Base-by-base conservation (phyloP, 2,113 vertebrate species). In the Mus pahari region DNA sequence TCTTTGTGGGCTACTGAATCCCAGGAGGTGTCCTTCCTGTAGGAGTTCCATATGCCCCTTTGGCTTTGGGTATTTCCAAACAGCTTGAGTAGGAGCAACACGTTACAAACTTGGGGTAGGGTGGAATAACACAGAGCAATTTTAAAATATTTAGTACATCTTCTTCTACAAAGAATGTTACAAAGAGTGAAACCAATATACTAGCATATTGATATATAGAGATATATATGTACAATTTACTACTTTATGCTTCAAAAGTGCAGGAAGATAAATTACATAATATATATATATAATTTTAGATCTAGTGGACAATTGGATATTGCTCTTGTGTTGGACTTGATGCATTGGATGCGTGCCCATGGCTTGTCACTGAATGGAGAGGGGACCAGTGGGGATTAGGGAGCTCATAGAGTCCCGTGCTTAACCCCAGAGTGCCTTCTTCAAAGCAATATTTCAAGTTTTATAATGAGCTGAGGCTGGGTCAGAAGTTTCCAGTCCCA, bases 301-400 rank as follows among this genome's bases (percentile, higher is more conserved):
- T 94, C 96, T 79, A 98, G 36, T 97, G 97, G 90, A 98, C 97
- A 79, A 97, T 93, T 94, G 95, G 95, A 92, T 98, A 98, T 98
- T 98, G 98, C 98, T 98, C 98, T 96, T 95, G 3, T 98, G 96
- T 95, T 97, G 98, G 97, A 96, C 98, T 98, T 98, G 98, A 97
- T 97, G 97, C 96, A 93, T 97, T 89, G 94, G 94, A 97, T 98
- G 98, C 98, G 97, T 98, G 98, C 96, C 95, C 94, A 97, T 98
- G 98, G 98, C 98, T 98, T 98, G 96, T 97, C 81, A 96, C 82
- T 93, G 22, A 74, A 93, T 91, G 95, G 81, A 98, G 50, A 86
- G 95, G 91, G 96, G 50, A 89, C 36, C 26, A 66, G 55, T 17
- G 39, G 96, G 88, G 96, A 97, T 90, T 95, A 95, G 81, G 96